Conservation (phyloP, 2,888 invertebrate genomes). For the Phlogophora meticulosa region DNA sequence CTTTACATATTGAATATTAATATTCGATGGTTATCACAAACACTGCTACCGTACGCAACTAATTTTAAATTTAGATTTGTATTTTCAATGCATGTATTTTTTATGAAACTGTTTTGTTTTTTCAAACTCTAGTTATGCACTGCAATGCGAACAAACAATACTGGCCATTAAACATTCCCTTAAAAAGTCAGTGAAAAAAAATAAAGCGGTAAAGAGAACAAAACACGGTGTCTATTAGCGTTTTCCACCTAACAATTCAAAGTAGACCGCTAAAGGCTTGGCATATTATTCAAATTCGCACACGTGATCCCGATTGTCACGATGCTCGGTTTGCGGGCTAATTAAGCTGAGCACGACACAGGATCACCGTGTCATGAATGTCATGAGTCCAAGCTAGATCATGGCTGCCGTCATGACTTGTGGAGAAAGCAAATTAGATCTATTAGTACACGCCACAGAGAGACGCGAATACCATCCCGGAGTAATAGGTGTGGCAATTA, state of each 20-base stretch:
- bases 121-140: conserved; percentile 43
- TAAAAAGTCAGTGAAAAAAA: conserved; percentile 20
- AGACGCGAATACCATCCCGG: conserved; percentile 68
- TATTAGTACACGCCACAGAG: conserved; percentile 82
- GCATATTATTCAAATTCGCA: conserved; percentile 71
- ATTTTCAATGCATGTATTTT: conserved; percentile 50
- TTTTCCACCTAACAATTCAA: conserved; percentile 52
- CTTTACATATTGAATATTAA: conserved; percentile 52
- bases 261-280: conserved; percentile 44
- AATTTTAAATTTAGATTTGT: conserved; percentile 59
- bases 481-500: conserved; percentile 74
- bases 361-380: conserved; percentile 73
- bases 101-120: conserved; percentile 41
- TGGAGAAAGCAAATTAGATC: conserved; percentile 82
- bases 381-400: conserved; percentile 70
- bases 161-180: conserved; percentile 34
- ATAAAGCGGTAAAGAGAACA: not conserved
- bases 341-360: conserved; percentile 84
- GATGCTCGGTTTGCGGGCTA: conserved; percentile 71
- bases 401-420: conserved; percentile 74
- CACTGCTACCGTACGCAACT: conserved; percentile 44
- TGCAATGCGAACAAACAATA: conserved; percentile 8
- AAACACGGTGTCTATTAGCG: conserved; percentile 38
- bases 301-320: conserved; percentile 68
- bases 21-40: conserved; percentile 53